phyloP scores from a whole-genome alignment of 2,888 invertebrate genomes.

The Cheilosia soror region DNA sequence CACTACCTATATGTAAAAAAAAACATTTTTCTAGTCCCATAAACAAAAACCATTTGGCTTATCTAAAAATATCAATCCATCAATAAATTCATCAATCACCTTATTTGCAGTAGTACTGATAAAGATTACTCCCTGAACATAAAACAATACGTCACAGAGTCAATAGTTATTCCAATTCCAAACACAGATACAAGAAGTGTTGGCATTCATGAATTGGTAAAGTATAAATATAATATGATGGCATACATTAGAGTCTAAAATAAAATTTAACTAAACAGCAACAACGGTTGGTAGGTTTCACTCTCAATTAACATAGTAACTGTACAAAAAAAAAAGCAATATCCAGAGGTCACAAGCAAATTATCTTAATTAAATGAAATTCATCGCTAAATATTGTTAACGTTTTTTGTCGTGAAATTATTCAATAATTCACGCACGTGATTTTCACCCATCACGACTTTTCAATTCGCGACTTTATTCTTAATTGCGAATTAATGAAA shows the following conservation, averaged over 20 bases:
- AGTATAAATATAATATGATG: neutral
- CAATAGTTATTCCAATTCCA: too few species aligned
- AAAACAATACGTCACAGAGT: too few species aligned
- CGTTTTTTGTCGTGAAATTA: slow-evolving; percentile 15
- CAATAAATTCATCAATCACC: slow-evolving; percentile 8
- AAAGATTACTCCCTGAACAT: neutral
- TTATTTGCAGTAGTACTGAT: neutral
- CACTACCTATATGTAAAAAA: too few species aligned
- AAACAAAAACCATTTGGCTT: too few species aligned
- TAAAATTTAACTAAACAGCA: neutral
- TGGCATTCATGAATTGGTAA: too few species aligned
- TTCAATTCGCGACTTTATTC: slow-evolving; percentile 35
- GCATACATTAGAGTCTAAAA: neutral
- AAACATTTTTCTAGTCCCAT: too few species aligned
- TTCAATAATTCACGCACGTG: slow-evolving; percentile 32
- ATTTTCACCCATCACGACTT: slow-evolving; percentile 29
- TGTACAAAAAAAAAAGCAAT: neutral
- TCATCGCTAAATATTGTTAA: slow-evolving; percentile 18
- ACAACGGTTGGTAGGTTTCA: neutral
- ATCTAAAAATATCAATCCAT: slow-evolving; percentile 4
- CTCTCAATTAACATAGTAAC: neutral
- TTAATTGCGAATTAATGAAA: neutral
- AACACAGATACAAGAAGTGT: too few species aligned
- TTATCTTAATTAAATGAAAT: slow-evolving; percentile 21
- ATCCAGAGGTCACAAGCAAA: slow-evolving; percentile 10